Conservation (phyloP, 1,140 invertebrate genomes). For the Apocrypta bakeri region DNA sequence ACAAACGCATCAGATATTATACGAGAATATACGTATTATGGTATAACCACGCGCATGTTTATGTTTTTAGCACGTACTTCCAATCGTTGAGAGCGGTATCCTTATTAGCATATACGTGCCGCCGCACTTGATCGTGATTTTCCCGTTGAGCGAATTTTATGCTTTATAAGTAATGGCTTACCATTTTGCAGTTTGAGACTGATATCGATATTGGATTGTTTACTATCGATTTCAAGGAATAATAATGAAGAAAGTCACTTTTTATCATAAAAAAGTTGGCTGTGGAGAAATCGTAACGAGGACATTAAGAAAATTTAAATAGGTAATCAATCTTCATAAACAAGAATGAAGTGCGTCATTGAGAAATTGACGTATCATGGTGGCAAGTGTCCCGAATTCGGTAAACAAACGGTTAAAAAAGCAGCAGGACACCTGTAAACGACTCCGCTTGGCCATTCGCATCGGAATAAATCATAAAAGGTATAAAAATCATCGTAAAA, state of each 20-base stretch:
- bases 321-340: too few relatives aligned
- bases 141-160: too few relatives aligned
- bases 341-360: not conserved
- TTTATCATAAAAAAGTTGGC: too few relatives aligned
- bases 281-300: too few relatives aligned
- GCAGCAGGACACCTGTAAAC: not conserved
- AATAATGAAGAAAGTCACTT: too few relatives aligned
- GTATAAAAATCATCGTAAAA: constrained; percentile 27
- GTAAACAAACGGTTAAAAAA: not conserved
- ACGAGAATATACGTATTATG: not conserved
- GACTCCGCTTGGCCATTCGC: not conserved
- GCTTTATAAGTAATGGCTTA: not conserved
- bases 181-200: too few relatives aligned
- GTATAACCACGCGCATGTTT: not conserved
- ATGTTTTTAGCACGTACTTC: constrained; percentile 43
- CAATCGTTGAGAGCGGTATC: constrained; percentile 10
- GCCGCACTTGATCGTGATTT: not conserved
- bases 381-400: not conserved
- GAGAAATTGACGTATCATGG: not conserved
- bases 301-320: too few relatives aligned
- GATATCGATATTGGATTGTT: not conserved
- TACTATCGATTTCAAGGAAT: too few relatives aligned
- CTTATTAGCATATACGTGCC: constrained; percentile 31
- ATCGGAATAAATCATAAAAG: constrained; percentile 24
- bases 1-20: not conserved